These are phyloP conservation scores for Virgularia gustaviana DNA, from an alignment of 92 coral and sea anemone genomes.

Conservation along the genomic window DNA sequence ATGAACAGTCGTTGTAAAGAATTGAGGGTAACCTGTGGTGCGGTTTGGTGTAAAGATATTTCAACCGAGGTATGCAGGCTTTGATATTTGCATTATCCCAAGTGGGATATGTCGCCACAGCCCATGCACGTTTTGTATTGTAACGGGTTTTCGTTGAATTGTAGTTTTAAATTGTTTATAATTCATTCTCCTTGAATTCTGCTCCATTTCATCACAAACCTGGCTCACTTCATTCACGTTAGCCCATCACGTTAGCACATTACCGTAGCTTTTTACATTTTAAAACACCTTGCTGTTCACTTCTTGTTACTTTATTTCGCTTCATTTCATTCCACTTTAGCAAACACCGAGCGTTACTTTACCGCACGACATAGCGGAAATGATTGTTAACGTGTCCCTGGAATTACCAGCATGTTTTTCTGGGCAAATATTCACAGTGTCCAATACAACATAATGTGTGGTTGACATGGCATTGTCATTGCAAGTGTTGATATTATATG, in stretches of 20 bases:
- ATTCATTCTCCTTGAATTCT: no score
- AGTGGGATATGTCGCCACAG: background rate
- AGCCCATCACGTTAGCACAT: no score
- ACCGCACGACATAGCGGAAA: conserved; percentile 23
- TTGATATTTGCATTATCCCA: background rate
- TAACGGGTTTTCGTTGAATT: no score
- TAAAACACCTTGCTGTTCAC: background rate
- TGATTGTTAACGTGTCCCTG: conserved; percentile 41
- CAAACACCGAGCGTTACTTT: background rate
- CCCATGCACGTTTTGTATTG: background rate
- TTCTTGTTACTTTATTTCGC: background rate
- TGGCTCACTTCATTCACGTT: no score
- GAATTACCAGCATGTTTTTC: conserved; percentile 42
- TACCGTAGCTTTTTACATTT: background rate
- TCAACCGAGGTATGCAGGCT: background rate
- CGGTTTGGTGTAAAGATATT: conserved; percentile 21
- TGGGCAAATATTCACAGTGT: conserved; percentile 54
- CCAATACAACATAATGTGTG: conserved; percentile 17
- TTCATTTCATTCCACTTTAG: background rate
- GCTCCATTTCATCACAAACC: no score
- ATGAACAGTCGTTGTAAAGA: conserved; percentile 14
- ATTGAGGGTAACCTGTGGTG: conserved; percentile 13
- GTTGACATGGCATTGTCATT: background rate
- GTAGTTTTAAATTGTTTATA: no score
- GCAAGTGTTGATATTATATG: no score